Evolutionary conservation across 2,888 invertebrate genomes (phyloP), one percentile per base, ranked within the genome.

Genomic region (Drosophila tanythrix): DNA sequence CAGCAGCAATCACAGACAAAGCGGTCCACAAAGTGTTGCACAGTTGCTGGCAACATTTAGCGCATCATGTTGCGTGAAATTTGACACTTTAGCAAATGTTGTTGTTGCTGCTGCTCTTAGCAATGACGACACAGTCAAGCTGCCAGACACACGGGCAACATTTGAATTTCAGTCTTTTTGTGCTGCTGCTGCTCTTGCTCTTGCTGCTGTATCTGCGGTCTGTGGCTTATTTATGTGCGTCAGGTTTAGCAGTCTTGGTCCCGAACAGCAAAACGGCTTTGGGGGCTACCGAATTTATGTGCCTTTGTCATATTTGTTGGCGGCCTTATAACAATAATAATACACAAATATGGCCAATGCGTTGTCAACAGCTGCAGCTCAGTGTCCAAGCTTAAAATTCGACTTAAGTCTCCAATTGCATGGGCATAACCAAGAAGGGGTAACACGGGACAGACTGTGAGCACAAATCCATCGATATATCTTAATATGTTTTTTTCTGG

Each of bases 41-140:
- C 82, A 75, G 89, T 89, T 82, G 79, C 74, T 88, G 83, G 90
- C 88, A 88, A 77, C 88, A 89, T 86, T 88, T 86, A 85, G 89
- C 89, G 88, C 88, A 80, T 88, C 90, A 88, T 86, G 88, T 90
- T 88, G 88, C 90, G 88, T 88, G 88, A 88, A 88, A 88, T 89
- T 88, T 89, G 88, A 88, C 90, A 90, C 88, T 88, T 89, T 89
- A 75, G 73, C 77, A 76, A 77, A 76, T 75, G 76, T 71, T 77
- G 78, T 66, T 67, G 67, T 36, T 75, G 48, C 25, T 76, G 70
- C 33, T 69, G 59, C 52, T 74, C 48, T 74, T 52, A 57, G 51
- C 57, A 70, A 80, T 81, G 80, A 80, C 81, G 74, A 80, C 81
- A 80, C 80, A 80, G 65, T 51, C 65, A 63, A 69, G 56, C 25